Evolutionary conservation across 2,797 vertebrate genomes (phyloP).

Genomic region (Tokudaia tokunoshimensis): DNA sequence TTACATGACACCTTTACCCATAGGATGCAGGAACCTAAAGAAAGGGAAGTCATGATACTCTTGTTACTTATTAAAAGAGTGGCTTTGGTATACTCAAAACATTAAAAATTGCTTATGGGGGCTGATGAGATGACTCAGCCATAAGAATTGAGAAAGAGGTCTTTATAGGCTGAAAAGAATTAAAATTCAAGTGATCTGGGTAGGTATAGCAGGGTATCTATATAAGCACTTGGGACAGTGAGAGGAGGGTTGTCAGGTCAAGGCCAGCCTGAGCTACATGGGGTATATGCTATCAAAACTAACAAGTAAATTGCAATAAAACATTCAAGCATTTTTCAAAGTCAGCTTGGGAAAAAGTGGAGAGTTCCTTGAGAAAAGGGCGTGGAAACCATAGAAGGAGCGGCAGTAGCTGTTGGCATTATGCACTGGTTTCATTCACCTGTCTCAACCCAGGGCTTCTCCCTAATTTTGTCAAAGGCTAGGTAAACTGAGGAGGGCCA

Average conservation of each 20-base stretch:
- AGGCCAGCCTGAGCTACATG: background rate
- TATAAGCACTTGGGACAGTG: background rate
- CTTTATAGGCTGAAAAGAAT: background rate
- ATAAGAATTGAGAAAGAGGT: background rate
- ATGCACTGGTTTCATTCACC: background rate
- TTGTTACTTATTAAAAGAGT: conserved; percentile 30
- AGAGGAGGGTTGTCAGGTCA: background rate
- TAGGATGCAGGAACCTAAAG: background rate
- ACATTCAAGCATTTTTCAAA: background rate
- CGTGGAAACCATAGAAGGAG: background rate
- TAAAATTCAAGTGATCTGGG: background rate
- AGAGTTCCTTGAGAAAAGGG: background rate
- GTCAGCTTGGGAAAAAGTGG: background rate
- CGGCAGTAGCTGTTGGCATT: no score
- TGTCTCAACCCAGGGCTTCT: background rate
- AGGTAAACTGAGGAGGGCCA: background rate
- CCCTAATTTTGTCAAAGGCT: background rate
- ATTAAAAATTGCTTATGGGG: background rate
- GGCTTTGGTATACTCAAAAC: background rate
- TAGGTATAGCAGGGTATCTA: background rate
- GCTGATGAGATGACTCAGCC: background rate
- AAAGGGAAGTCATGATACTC: background rate
- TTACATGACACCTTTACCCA: background rate
- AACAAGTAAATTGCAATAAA: background rate
- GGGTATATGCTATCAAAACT: background rate